Evolutionary conservation across 2,888 invertebrate species (phyloP).

Genomic region (Camponotus fellah): DNA sequence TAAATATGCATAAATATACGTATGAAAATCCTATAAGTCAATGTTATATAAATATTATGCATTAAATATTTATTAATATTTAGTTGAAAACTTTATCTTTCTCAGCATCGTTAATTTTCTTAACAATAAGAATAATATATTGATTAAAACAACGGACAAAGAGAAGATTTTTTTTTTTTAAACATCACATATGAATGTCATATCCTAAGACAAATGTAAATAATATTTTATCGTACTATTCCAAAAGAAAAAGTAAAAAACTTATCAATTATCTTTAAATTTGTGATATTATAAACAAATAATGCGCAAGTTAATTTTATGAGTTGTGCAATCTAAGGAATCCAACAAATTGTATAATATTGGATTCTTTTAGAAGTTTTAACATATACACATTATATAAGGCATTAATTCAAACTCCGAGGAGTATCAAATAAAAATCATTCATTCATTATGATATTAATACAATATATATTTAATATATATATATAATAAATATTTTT

Average conservation of each 20-base stretch:
- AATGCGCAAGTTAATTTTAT: no score
- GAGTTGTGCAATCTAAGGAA: no score
- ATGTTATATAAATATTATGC: background rate
- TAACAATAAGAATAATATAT: background rate
- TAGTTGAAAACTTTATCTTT: background rate
- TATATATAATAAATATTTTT: no score
- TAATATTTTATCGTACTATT: constrained; percentile 19
- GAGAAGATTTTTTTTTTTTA: constrained; percentile 1
- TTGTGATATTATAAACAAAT: background rate
- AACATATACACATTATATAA: no score
- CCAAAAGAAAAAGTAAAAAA: constrained; percentile 1
- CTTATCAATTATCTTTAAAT: constrained; percentile 6
- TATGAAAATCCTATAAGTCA: background rate
- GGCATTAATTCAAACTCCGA: no score
- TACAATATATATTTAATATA: no score
- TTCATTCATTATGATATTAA: no score
- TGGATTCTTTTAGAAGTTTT: no score
- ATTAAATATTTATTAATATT: background rate
- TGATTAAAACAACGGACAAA: background rate
- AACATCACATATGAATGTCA: constrained; percentile 36
- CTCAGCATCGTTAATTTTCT: background rate
- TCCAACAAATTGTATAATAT: no score
- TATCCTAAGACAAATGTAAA: constrained; percentile 19
- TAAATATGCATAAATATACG: background rate
- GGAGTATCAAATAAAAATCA: no score